phyloP scores from a whole-genome alignment of 2,797 vertebrate species.

The Gastrophryne carolinensis region DNA sequence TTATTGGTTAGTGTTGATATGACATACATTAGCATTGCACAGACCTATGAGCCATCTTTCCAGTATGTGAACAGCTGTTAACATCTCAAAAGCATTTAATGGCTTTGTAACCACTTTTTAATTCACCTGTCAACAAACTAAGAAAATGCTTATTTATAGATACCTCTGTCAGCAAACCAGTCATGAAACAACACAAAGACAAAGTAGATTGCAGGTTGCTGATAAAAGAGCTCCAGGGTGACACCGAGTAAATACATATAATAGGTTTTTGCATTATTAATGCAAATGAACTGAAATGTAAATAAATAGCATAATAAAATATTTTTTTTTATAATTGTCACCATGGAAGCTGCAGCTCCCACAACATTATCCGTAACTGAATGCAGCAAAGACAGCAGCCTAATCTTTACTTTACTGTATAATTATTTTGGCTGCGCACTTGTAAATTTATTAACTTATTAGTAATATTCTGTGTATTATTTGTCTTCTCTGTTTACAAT shows the following conservation, averaged over 20 bases:
- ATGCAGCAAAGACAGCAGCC: not conserved
- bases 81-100: not conserved
- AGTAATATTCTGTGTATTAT: too few species aligned
- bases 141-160: constrained; percentile 6
- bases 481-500: too few species aligned
- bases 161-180: not conserved
- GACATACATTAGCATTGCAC: too few species aligned
- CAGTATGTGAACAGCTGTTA: constrained; percentile 7
- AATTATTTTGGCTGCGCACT: too few species aligned
- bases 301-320: constrained; percentile 4
- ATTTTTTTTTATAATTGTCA: constrained; percentile 4
- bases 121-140: constrained; percentile 1
- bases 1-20: too few species aligned
- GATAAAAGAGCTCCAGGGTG: not conserved
- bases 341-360: not conserved
- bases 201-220: not conserved
- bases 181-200: not conserved
- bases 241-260: not conserved
- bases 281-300: not conserved
- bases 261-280: not conserved
- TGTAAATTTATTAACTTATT: too few species aligned
- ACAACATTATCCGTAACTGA: not conserved
- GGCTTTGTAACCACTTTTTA: not conserved
- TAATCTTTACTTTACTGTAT: too few species aligned
- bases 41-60: not conserved